Base-by-base conservation (phyloP, 2,113 vertebrate species). In the Silurus meridionalis region DNA sequence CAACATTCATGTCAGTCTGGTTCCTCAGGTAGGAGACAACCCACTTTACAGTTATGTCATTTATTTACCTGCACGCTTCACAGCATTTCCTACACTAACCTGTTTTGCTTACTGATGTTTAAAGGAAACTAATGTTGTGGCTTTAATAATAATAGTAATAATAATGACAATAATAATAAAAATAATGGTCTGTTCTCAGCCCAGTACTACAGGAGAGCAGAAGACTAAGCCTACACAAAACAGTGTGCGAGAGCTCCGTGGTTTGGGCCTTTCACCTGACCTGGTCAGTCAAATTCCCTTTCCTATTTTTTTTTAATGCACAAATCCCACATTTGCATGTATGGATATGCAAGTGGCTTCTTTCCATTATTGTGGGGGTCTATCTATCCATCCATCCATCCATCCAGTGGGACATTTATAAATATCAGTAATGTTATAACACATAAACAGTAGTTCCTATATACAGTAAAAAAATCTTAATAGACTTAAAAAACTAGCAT, bases 201-300 rank as follows among this genome's bases (percentile, higher is more conserved):
- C 98, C 84, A 97, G 96, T 90, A 96, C 98, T 1, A 99, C 97
- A 15, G 97, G 98, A 58, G 98, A 99, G 88, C 98, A 99, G 93
- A 99, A 99, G 92, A 99, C 97, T 23, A 99, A 99, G 92, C 98
- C 98, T 6, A 99, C 98, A 3, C 98, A 99, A 89, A 99, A 98
- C 93, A 99, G 97, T 5, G 97, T 99, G 53, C 94, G 97, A 53
- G 97, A 99, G 87, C 97, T 99, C 78, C 90, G 98, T 78, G 97
- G 98, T 3, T 96, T 99, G 0, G 98, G 98, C 0, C 92, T 99
- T 78, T 99, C 97, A 0, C 97, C 98, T 80, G 98, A 99, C 83
- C 94, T 99, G 94, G 98, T 99, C 92, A 96, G 96, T 19, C 64
- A 69, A 58, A 80, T 69, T 25, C 15, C 15, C 9, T 63, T 19